Base-by-base conservation (phyloP, 2,797 vertebrate genomes). In the Sebastes paucispinis region DNA sequence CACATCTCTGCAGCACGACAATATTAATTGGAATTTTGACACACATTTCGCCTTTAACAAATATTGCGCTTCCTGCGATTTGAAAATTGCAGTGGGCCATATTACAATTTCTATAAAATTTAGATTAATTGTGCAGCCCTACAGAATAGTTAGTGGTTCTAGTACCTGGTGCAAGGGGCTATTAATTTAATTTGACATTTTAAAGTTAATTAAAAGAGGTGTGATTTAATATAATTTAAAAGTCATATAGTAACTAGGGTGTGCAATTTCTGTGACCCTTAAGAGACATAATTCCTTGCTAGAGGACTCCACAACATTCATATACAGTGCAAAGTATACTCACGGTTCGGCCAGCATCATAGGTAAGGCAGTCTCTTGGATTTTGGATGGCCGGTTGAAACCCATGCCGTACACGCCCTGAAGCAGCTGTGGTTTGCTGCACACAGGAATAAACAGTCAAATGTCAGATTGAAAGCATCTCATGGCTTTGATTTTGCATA, bases 321-420 rank as follows among this genome's bases (percentile, higher is more conserved):
- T 47, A 57, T 16, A 55, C 8, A 36, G 18, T 34, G 14, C 54
- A 6, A 50, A 27, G 24, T 14, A 63, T 69, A 97, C 98, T 66
- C 93, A 99, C 98, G 98, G 98, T 82, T 98, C 98, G 34, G 98
- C 98, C n/a, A 99, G 96, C 98, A 99, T 99, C 97, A 99, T 97
- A 18, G 98, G 98, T 92, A 99, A 92, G 2, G 98, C 98, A 0
- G 97, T 99, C 89, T 99, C 98, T 63, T 99, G 98, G 87, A 99
- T 99, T 95, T 99, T 99, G 1, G 98, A 99, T 2, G 98, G 98
- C 62, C 98, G 95, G 93, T 99, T 99, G 93, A 99, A 99, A 32
- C 98, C 98, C 98, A 99, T 96, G 50, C 96, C 96, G 14, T 99
- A 99, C n/a, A 99, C 98, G 4, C 98, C 98, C 84, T 99, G 95